Base-by-base conservation (phyloP, 2,888 invertebrate species). In the Ceraclea dissimilis region DNA sequence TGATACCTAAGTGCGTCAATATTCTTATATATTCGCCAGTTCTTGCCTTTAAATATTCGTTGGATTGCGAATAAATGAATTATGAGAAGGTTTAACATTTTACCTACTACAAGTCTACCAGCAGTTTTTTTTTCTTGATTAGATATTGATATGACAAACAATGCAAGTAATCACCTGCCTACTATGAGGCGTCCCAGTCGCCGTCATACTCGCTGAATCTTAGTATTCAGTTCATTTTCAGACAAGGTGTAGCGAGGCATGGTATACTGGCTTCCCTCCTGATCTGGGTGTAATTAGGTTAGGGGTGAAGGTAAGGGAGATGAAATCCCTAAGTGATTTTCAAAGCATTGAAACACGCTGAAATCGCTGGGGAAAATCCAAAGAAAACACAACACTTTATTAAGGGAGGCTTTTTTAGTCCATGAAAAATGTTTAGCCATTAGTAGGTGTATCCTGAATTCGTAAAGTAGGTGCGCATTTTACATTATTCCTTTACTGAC, bases 271-370 rank as follows among this genome's bases (percentile, higher is more conserved):
- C 18, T 19, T 19, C 46, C 46, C 46, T 46, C 46, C 4, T 5
- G 47, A 47, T 47, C 18, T 11, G 5, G 17, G 2, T 8, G 49
- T 49, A 49, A 49, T 49, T 49, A 49, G 49, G 49, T 49, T 49
- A 49, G 26, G 21, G 20, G 49, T 8, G 49, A 26, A 21, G 4
- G 49, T 11, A 26, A 49, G 49, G 49, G 49, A 22, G 49, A 22
- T 26, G 49, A 49, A 49, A 49, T 26, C 49, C 49, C 49, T 49
- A 22, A 49, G 49, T 26, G 49, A 49, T 49, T 49, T 49, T 49
- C 49, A 49, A 49, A 49, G 49, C 49, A 49, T n/a, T 16, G 49
- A 49, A 49, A 49, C 26, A 49, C 26, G 8, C n/a, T 26, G 22
- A 18, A 46, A 13, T 22, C 49, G n/a, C 49, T 17, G 16, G 49